These are phyloP conservation scores for Xestia xanthographa DNA, from an alignment of 2,888 invertebrate genomes.

Conservation along the genomic window DNA sequence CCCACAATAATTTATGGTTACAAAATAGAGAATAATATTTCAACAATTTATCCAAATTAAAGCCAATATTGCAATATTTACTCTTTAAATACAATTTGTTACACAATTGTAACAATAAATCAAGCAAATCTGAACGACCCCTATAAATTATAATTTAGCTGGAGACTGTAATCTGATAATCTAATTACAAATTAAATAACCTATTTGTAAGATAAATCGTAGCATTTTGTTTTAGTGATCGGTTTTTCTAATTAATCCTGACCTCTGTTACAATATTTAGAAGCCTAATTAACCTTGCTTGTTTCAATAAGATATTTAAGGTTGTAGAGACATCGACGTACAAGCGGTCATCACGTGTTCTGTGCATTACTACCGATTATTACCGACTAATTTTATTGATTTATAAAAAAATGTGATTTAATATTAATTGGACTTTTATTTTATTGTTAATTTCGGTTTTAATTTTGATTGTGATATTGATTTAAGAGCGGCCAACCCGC, in stretches of 20 bases:
- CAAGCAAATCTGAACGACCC: constrained; percentile 17
- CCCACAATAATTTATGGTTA: not conserved
- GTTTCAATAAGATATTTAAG: not conserved
- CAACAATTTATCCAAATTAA: not conserved
- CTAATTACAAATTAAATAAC: constrained; percentile 56
- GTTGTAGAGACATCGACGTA: not conserved
- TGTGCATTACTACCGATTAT: too few species aligned
- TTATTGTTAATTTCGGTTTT: too few species aligned
- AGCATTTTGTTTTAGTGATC: constrained; percentile 36
- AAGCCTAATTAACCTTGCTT: not conserved
- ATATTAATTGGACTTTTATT: too few species aligned
- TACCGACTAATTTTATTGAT: too few species aligned
- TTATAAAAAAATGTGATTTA: too few species aligned
- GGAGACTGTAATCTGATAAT: constrained; percentile 56
- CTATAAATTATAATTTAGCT: constrained; percentile 53
- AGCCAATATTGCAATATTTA: not conserved
- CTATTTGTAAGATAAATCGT: constrained; percentile 50
- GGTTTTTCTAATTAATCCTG: constrained; percentile 39
- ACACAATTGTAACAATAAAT: constrained; percentile 46
- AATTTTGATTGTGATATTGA: too few species aligned
- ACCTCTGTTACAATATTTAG: not conserved
- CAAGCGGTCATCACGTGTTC: not conserved
- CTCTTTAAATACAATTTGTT: constrained; percentile 23
- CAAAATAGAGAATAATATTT: not conserved
- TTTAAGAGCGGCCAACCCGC: too few species aligned